Evolutionary conservation across 2,888 invertebrate genomes (phyloP).

Genomic region (Dendrolimus pini): DNA sequence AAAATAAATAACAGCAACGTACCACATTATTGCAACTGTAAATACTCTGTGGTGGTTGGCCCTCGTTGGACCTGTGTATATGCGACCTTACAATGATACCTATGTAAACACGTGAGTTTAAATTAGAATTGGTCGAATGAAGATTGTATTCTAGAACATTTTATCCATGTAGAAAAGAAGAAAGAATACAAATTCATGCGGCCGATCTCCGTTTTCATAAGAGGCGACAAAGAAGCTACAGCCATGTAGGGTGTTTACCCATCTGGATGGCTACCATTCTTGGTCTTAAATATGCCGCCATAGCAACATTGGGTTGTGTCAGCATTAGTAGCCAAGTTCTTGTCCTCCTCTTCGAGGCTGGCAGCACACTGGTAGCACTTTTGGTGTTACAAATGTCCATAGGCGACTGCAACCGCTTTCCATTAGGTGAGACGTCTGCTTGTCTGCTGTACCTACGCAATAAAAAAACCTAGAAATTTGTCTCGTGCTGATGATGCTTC

Average conservation of each 20-base stretch:
- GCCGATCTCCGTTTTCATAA: neutral
- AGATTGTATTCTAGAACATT: no score
- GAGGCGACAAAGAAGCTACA: neutral
- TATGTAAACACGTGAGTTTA: no score
- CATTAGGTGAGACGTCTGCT: neutral
- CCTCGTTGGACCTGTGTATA: no score
- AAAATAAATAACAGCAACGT: no score
- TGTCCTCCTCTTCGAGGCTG: neutral
- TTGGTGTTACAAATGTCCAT: neutral
- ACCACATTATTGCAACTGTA: no score
- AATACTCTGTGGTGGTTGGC: no score
- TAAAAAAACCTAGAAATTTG: no score
- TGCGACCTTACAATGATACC: no score
- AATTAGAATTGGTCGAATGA: no score
- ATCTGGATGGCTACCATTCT: neutral
- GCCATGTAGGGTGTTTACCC: neutral
- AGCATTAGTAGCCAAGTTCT: neutral
- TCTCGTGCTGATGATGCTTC: no score
- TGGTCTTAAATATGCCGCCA: neutral
- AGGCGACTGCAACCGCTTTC: neutral
- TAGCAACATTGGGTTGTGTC: neutral
- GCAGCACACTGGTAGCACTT: neutral
- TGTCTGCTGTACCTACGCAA: neutral
- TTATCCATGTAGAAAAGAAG: neutral
- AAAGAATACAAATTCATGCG: neutral